Evolutionary conservation across 2,797 vertebrate genomes (phyloP).

Genomic region (Moxostoma hubbsi): DNA sequence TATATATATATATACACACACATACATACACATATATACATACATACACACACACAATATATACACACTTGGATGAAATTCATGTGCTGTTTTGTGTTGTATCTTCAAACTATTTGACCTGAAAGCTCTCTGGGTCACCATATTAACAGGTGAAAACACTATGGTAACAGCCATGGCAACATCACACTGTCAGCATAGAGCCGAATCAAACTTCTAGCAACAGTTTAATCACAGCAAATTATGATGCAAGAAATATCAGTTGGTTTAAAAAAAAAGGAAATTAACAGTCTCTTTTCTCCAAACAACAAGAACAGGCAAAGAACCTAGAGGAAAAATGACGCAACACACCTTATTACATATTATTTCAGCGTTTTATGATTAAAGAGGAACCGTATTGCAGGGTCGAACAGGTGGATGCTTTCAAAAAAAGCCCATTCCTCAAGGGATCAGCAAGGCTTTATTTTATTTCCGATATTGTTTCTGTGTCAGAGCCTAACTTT

Average conservation of each 20-base stretch:
- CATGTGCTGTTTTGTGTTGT: neutral
- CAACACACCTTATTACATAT: slow-evolving; percentile 4
- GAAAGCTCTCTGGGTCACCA: slow-evolving; percentile 6
- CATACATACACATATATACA: too few species aligned
- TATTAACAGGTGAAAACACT: slow-evolving; percentile 31
- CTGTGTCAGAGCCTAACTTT: slow-evolving; percentile 72
- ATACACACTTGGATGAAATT: too few species aligned
- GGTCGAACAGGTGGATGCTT: slow-evolving; percentile 53
- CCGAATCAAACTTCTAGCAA: slow-evolving; percentile 14
- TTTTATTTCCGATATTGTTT: slow-evolving; percentile 64
- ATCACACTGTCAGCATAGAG: slow-evolving; percentile 21
- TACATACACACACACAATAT: too few species aligned
- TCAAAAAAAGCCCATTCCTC: slow-evolving; percentile 53
- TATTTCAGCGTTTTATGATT: neutral
- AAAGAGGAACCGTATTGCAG: slow-evolving; percentile 52
- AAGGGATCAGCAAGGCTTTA: slow-evolving; percentile 49
- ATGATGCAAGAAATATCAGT: neutral
- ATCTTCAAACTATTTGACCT: neutral
- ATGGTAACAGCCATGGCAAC: slow-evolving; percentile 48
- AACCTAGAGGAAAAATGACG: slow-evolving; percentile 43
- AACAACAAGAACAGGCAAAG: slow-evolving; percentile 52
- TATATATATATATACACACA: too few species aligned
- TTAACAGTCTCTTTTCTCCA: neutral
- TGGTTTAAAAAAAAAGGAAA: neutral
- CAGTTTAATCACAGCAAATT: neutral